Evolutionary conservation across 2,888 invertebrate species (phyloP).

Genomic region (Drosophila demipolita): DNA sequence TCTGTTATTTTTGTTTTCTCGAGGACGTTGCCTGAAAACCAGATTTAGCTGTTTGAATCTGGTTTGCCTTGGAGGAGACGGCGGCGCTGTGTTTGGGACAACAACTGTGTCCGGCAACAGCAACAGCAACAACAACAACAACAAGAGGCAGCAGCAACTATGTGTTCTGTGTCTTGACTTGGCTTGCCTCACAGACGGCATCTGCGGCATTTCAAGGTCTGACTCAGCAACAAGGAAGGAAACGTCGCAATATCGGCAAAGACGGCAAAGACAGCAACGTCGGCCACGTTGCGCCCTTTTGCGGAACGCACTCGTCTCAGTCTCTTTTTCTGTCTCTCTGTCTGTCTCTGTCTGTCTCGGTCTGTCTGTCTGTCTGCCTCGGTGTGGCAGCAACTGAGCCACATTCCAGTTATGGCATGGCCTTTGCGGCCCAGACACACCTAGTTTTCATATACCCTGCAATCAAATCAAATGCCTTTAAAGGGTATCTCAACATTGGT

Average conservation of each 20-base stretch:
- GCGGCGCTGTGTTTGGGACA: slow-evolving; percentile 19
- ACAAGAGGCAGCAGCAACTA: slow-evolving; percentile 6
- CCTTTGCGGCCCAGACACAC: slow-evolving; percentile 71
- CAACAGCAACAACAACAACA: not conserved
- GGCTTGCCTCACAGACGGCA: slow-evolving; percentile 56
- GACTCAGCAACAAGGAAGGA: slow-evolving; percentile 74
- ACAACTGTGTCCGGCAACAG: not conserved
- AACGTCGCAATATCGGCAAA: slow-evolving; percentile 26
- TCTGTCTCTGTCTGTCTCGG: not conserved
- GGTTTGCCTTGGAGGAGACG: slow-evolving; percentile 72
- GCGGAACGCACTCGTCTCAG: slow-evolving; percentile 40
- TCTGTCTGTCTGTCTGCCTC: slow-evolving; percentile 1
- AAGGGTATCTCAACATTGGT: not conserved
- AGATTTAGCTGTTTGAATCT: slow-evolving; percentile 64
- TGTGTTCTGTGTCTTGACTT: slow-evolving; percentile 14
- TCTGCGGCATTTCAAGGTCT: slow-evolving; percentile 76
- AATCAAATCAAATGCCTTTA: not conserved
- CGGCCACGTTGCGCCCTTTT: slow-evolving; percentile 57
- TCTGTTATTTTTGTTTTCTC: slow-evolving; percentile 38
- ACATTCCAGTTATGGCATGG: slow-evolving; percentile 74
- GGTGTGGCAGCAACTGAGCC: slow-evolving; percentile 50
- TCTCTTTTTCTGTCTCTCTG: not conserved
- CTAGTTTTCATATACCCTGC: slow-evolving; percentile 56
- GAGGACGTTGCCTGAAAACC: slow-evolving; percentile 77
- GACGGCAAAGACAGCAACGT: slow-evolving; percentile 1